phyloP scores from a whole-genome alignment of 2,113 vertebrate genomes.

The Tonatia bakeri region DNA sequence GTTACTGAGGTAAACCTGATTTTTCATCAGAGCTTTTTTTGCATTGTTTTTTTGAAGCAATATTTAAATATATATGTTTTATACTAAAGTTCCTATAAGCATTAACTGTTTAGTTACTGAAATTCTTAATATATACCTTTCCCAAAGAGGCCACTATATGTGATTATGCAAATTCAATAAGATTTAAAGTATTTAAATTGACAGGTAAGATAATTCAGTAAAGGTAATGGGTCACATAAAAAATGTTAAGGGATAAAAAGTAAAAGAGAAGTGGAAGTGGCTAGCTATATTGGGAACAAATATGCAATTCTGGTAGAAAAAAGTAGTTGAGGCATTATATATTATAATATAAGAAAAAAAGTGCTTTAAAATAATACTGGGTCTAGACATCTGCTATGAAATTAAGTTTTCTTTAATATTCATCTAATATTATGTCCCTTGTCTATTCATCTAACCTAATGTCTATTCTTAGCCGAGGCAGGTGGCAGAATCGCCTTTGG shows the following conservation, averaged over 20 bases:
- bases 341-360: neutral
- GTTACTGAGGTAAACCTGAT: neutral
- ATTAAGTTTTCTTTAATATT: neutral
- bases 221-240: neutral
- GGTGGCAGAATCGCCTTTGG: neutral
- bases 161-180: neutral
- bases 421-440: neutral
- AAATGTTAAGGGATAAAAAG: neutral
- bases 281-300: neutral
- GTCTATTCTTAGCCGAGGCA: neutral
- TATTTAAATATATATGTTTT: neutral
- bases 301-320: neutral
- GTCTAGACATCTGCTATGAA: neutral
- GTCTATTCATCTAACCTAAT: neutral
- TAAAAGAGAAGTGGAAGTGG: neutral
- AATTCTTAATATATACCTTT: neutral
- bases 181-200: neutral
- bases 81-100: neutral
- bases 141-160: neutral
- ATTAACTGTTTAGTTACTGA: neutral
- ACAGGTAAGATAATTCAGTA: neutral
- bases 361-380: neutral
- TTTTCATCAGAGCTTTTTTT: neutral
- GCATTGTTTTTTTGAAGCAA: constrained; percentile 16
- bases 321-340: neutral